A percentile compares a stretch with the other conserved stretches of the same genome.
These are phyloP conservation scores for Siniperca obscura DNA, from an alignment of 2,797 vertebrate species.

Conservation along the genomic window DNA sequence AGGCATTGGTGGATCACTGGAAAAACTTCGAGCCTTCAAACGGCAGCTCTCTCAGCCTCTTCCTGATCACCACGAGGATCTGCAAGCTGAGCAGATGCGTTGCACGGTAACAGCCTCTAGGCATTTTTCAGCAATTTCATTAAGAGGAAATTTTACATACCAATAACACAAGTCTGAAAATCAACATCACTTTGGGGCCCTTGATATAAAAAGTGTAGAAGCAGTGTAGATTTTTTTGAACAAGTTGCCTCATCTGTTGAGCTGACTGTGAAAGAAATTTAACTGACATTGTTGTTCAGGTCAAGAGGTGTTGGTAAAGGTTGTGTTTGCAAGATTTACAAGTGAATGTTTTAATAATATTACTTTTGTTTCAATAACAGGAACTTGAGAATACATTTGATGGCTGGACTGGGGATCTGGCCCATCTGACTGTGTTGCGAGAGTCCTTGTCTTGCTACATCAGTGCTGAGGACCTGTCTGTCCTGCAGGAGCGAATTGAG, in stretches of 20 bases:
- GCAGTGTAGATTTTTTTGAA: neutral
- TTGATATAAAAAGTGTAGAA: neutral
- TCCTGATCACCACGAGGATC: conserved; percentile 94
- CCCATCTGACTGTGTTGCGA: conserved; percentile 88
- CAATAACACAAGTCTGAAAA: neutral
- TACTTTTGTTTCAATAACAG: conserved; percentile 71
- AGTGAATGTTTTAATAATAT: neutral
- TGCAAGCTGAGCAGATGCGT: conserved; percentile 93
- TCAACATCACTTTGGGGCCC: neutral
- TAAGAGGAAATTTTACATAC: neutral
- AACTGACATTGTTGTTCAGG: neutral
- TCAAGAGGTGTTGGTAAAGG: neutral
- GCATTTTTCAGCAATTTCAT: too few species aligned
- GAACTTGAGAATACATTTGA: conserved; percentile 93
- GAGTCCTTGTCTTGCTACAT: conserved; percentile 88
- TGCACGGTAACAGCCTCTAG: conserved; percentile 88
- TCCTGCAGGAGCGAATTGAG: conserved; percentile 92
- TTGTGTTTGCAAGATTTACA: neutral
- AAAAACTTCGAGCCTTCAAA: conserved; percentile 94
- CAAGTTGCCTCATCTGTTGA: neutral
- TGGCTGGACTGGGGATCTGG: conserved; percentile 93
- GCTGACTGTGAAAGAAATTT: neutral
- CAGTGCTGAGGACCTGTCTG: conserved; percentile 90
- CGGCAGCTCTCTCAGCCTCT: conserved; percentile 91
- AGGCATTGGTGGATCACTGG: conserved; percentile 91